phyloP scores from a whole-genome alignment of 2,797 vertebrate genomes.

The Streptopelia turtur region DNA sequence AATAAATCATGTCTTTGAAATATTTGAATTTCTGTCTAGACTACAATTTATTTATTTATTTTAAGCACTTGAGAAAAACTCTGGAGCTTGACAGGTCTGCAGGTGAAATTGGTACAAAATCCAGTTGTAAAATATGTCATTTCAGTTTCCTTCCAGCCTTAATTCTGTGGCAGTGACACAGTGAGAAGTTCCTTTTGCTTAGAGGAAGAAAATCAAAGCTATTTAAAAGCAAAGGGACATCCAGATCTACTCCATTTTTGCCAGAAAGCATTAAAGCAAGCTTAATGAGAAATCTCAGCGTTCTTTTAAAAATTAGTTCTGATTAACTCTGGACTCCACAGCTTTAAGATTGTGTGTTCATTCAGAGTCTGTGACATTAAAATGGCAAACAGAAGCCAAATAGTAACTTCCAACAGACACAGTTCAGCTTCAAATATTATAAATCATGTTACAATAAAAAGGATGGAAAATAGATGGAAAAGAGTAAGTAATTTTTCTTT shows the following conservation, averaged over 20 bases:
- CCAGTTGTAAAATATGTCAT: not conserved
- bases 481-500: not conserved
- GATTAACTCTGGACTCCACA: not conserved
- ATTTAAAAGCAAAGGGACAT: not conserved
- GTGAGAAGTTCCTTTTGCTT: not conserved
- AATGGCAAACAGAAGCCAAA: not conserved
- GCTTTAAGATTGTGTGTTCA: not conserved
- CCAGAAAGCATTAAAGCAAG: slow-evolving; percentile 14
- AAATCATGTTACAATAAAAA: not conserved
- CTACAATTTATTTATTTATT: not conserved
- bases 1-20: not conserved
- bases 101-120: not conserved
- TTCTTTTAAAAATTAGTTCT: not conserved
- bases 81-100: not conserved
- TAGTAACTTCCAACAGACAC: not conserved
- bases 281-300: not conserved
- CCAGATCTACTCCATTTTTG: slow-evolving; percentile 6
- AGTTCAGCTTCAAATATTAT: not conserved
- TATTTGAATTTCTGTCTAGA: not conserved
- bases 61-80: not conserved
- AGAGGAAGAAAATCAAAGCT: not conserved
- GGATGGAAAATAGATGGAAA: not conserved
- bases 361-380: not conserved
- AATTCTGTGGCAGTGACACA: not conserved
- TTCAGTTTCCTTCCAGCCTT: not conserved